Percentiles rank a stretch among this genome's conserved stretches.
These are phyloP conservation scores for Watsonalla cultraria DNA, from an alignment of 2,888 invertebrate genomes.

Conservation along the genomic window DNA sequence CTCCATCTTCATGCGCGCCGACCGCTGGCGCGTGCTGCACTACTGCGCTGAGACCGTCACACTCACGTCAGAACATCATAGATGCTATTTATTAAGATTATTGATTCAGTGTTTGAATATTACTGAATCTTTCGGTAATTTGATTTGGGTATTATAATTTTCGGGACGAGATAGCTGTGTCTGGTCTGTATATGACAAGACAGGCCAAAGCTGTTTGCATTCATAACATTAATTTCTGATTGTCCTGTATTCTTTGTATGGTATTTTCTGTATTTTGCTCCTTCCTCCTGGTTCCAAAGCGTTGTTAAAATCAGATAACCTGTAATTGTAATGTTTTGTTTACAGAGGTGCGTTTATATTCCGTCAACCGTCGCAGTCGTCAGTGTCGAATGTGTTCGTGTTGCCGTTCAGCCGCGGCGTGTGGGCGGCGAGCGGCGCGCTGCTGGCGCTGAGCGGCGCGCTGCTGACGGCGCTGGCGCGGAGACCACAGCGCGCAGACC, in stretches of 20 bases:
- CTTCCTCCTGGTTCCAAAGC: too few species aligned
- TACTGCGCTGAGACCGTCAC: constrained; percentile 74
- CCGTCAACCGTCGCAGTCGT: constrained; percentile 80
- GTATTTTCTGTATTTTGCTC: too few species aligned
- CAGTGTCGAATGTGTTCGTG: constrained; percentile 80
- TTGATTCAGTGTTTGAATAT: not conserved
- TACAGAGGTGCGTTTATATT: constrained; percentile 78
- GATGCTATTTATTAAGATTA: too few species aligned
- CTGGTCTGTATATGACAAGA: too few species aligned
- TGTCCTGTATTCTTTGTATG: too few species aligned
- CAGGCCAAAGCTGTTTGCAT: not conserved
- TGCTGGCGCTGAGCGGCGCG: constrained; percentile 16
- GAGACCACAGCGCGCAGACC: constrained; percentile 8
- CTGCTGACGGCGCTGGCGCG: constrained; percentile 26
- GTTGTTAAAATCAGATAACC: too few species aligned
- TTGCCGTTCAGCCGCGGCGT: constrained; percentile 79
- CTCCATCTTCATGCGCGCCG: constrained; percentile 78
- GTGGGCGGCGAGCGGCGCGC: constrained; percentile 67
- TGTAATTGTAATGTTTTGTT: not conserved
- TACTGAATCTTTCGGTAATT: constrained; percentile 4
- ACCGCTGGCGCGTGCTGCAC: constrained; percentile 72
- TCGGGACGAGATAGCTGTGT: too few species aligned
- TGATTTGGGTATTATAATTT: too few species aligned
- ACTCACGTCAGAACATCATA: constrained; percentile 34
- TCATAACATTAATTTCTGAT: too few species aligned